Base-by-base conservation (phyloP, 2,888 invertebrate genomes). In the Antitype chi region DNA sequence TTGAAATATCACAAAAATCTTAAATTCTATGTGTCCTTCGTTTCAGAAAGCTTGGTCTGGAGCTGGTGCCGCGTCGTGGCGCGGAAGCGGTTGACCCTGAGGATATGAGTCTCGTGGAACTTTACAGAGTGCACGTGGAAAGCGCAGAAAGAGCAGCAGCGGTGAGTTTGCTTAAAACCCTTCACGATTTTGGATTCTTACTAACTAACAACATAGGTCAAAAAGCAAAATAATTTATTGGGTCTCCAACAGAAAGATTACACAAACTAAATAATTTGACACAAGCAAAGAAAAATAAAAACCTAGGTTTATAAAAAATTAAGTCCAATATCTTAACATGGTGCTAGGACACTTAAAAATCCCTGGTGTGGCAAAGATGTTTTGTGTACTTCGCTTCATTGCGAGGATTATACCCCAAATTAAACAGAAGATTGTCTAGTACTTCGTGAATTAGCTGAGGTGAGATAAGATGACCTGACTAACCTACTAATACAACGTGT, bases 81-180 rank as follows among this genome's bases (percentile, higher is more conserved):
- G 98, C 98, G 47, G 98, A 99, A 91, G 99, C 99, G 93, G 99
- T 99, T 57, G 99, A 99, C 92, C 98, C 99, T 52, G 99, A 99
- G 90, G 97, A 98, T 69, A 98, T 99, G 96, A 99, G 99, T 87
- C 97, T 99, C 57, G 98, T 99, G 68, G 98, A 99, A 89, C 97
- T 99, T 28, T 98, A 99, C 94, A 97, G 98, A 91, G 98, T 98
- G 43, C 98, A 98, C 88, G 97, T 98, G 28, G 97, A 97, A 86
- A 98, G 98, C 90, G 98, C 98, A n/a, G 98, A 98, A 85, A 90
- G 96, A 88, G 98, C 98, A 89, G 98, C 98, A 52, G 98, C 98
- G 94, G 99, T 99, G 96, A 97, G 97, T 81, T 72, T 15, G 2
- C 15, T 95, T 32, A 15, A 4, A 66, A 47, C 20, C 13, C 2